These are phyloP conservation scores for Drosophila virilis DNA, from an alignment of 1,140 invertebrate genomes.

Conservation along the genomic window DNA sequence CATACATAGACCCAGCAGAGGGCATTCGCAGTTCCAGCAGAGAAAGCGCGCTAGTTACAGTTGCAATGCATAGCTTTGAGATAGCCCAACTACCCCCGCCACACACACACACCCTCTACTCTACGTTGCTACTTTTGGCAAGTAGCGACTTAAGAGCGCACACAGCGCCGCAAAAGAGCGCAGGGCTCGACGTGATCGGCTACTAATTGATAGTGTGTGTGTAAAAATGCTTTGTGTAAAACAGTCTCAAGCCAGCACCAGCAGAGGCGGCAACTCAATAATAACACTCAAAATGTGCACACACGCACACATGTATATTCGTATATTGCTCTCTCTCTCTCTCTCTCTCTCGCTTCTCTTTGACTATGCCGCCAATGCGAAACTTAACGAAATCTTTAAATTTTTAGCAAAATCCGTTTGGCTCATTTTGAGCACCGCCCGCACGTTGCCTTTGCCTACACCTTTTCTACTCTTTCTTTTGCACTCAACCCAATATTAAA, in stretches of 20 bases:
- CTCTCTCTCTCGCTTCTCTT: neutral
- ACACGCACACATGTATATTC: neutral
- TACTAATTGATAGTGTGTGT: constrained; percentile 9
- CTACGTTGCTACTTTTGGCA: constrained; percentile 9
- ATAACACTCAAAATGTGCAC: constrained; percentile 1
- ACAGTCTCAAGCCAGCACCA: neutral
- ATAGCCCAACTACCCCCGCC: neutral
- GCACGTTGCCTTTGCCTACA: constrained; percentile 20
- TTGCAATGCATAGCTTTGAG: constrained; percentile 60
- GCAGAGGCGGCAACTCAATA: neutral
- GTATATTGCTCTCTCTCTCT: neutral
- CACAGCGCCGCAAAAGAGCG: neutral
- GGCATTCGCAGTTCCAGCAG: constrained; percentile 35
- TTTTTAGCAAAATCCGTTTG: constrained; percentile 24
- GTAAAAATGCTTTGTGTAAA: neutral
- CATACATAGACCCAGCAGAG: constrained; percentile 1
- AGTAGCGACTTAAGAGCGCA: constrained; percentile 32
- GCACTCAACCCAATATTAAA: neutral
- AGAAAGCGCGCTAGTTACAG: constrained; percentile 76
- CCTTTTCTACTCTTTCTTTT: constrained; percentile 25
- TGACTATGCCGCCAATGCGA: neutral
- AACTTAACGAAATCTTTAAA: constrained; percentile 7
- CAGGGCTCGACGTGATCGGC: constrained; percentile 18
- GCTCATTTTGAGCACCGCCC: neutral
- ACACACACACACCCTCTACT: neutral